Percentiles rank a stretch among this genome's conserved stretches.
These are phyloP conservation scores for Xiphorhynchus elegans DNA, from an alignment of 2,113 vertebrate species.

Conservation along the genomic window DNA sequence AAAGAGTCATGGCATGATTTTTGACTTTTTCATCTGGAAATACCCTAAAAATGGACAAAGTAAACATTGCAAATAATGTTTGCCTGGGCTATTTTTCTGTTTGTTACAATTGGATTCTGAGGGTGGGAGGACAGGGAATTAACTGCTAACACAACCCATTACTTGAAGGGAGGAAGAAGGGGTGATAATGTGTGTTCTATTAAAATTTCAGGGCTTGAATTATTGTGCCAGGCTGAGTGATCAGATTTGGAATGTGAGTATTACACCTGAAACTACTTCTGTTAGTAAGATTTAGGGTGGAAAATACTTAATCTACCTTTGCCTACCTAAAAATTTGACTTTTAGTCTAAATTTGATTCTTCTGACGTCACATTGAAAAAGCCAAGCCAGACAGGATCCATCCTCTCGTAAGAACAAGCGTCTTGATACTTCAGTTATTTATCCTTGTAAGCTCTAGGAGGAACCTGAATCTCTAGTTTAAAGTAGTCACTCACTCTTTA, in stretches of 20 bases:
- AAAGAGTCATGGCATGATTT: not conserved
- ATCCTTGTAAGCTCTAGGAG: not conserved
- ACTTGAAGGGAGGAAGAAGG: not conserved
- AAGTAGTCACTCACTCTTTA: not conserved
- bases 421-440: not conserved
- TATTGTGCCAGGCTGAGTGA: not conserved
- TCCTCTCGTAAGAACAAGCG: not conserved
- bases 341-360: not conserved
- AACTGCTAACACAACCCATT: not conserved
- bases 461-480: not conserved
- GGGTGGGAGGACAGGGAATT: not conserved
- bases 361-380: not conserved
- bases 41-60: not conserved
- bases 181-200: not conserved
- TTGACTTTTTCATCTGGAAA: not conserved
- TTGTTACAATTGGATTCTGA: not conserved
- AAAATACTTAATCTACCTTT: not conserved
- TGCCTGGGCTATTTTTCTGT: not conserved
- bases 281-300: not conserved
- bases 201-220: not conserved
- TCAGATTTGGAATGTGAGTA: not conserved
- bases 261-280: not conserved
- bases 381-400: rapidly evolving
- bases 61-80: not conserved
- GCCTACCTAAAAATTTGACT: not conserved